Evolutionary conservation across 2,797 vertebrate genomes (phyloP).

Genomic region (Crenichthys baileyi): DNA sequence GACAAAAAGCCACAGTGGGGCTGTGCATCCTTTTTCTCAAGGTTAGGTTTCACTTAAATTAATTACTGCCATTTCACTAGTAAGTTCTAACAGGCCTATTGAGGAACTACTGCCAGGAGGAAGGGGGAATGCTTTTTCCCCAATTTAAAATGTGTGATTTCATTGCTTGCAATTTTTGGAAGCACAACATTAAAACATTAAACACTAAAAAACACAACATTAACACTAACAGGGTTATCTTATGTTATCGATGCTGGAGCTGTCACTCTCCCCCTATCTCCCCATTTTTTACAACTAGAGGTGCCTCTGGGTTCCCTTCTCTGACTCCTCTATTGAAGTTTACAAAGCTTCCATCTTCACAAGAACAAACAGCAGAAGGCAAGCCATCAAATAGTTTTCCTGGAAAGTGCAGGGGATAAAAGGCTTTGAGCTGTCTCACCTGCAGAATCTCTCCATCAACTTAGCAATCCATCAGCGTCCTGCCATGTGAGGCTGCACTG

Average conservation of each 20-base stretch:
- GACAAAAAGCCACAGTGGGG: conserved; percentile 39
- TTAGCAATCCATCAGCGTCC: conserved; percentile 63
- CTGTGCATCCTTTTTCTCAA: conserved; percentile 43
- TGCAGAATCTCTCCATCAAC: conserved; percentile 69
- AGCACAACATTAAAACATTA: conserved; percentile 45
- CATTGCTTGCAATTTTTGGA: conserved; percentile 29
- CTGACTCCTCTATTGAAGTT: conserved; percentile 46
- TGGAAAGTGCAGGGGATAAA: conserved; percentile 66
- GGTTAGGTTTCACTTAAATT: conserved; percentile 60
- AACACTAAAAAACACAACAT: conserved; percentile 26
- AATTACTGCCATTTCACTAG: conserved; percentile 72
- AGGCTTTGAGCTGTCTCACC: conserved; percentile 67
- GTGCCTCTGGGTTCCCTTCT: conserved; percentile 27
- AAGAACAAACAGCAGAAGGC: conserved; percentile 41
- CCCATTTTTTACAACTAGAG: conserved; percentile 34
- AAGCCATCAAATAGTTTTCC: conserved; percentile 42
- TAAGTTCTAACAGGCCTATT: conserved; percentile 34
- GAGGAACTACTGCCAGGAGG: conserved; percentile 46
- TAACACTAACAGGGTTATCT: conserved; percentile 42
- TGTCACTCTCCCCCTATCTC: conserved; percentile 34
- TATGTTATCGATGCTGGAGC: conserved; percentile 28
- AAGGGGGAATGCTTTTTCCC: conserved; percentile 21
- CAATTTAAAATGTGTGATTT: conserved; percentile 50
- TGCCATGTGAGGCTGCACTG: conserved; percentile 29
- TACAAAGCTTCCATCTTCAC: conserved; percentile 37